phyloP scores from a whole-genome alignment of 2,113 vertebrate species.

The Campylomormyrus tamandua region DNA sequence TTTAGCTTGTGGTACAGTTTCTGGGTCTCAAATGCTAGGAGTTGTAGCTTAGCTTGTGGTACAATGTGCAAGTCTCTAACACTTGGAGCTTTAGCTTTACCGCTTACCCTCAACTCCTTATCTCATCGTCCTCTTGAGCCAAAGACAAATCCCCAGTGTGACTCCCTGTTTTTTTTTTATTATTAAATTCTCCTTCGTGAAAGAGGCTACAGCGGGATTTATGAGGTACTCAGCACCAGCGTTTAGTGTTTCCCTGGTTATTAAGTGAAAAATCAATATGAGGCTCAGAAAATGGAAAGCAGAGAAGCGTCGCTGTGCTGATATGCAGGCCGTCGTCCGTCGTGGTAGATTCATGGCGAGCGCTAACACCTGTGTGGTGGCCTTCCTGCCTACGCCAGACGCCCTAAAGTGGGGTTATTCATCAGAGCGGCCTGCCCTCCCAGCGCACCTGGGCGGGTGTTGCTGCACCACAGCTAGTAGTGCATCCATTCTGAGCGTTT shows the following conservation, averaged over 20 bases:
- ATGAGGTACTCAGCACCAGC: constrained; percentile 99
- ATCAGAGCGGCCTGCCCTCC: constrained; percentile 85
- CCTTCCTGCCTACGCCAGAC: constrained; percentile 99
- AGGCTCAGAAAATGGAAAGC: constrained; percentile 99
- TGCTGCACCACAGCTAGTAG: not conserved
- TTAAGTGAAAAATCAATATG: constrained; percentile 99
- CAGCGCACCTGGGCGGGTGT: not conserved
- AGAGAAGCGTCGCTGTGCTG: constrained; percentile 97
- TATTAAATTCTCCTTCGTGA: constrained; percentile 99
- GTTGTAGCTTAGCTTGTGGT: not conserved
- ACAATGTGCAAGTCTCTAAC: not conserved
- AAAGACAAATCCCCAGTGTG: constrained; percentile 94
- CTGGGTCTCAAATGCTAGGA: not conserved
- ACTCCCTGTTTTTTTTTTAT: constrained; percentile 67
- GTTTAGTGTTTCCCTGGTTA: constrained; percentile 99
- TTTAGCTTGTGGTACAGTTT: not conserved
- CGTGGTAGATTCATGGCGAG: constrained; percentile 97
- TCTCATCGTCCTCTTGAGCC: constrained; percentile 68
- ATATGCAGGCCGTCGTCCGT: constrained; percentile 88
- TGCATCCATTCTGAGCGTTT: not conserved
- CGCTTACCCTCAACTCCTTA: constrained; percentile 46
- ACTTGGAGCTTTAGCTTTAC: not conserved
- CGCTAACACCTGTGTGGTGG: constrained; percentile 84
- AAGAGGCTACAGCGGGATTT: constrained; percentile 99
- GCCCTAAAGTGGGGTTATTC: constrained; percentile 99